Percentiles rank a stretch among this genome's conserved stretches.
phyloP scores from a whole-genome alignment of 2,888 invertebrate genomes.

The Leucozona laternaria region DNA sequence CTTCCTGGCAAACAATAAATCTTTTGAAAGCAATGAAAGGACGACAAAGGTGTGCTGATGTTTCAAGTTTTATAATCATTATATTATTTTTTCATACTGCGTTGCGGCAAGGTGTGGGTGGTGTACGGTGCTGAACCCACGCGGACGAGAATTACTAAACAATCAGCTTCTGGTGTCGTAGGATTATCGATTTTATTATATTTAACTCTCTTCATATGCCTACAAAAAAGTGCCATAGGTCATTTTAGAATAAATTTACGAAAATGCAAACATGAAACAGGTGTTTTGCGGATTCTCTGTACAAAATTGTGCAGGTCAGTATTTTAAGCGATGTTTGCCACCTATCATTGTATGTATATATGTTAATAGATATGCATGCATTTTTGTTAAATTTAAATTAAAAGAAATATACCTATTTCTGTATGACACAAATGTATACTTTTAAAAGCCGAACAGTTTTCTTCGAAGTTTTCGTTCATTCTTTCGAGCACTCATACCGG shows the following conservation, averaged over 20 bases:
- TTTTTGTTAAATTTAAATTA: no score
- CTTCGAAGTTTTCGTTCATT: no score
- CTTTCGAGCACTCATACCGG: no score
- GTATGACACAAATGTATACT: no score
- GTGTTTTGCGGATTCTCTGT: neutral
- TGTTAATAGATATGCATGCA: no score
- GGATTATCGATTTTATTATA: conserved; percentile 24
- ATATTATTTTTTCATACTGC: neutral
- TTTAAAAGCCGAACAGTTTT: no score
- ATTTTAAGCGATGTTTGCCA: neutral
- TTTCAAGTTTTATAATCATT: neutral
- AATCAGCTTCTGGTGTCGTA: neutral
- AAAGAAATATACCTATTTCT: no score
- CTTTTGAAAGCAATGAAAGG: neutral
- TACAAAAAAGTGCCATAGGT: conserved; percentile 5
- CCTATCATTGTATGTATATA: no score
- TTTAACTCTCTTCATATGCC: neutral
- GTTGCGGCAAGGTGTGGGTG: neutral
- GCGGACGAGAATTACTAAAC: neutral
- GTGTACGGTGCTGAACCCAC: neutral
- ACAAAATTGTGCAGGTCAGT: neutral
- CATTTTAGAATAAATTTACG: neutral
- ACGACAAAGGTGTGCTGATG: neutral
- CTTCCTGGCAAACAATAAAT: conserved; percentile 6
- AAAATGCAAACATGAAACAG: neutral